Evolutionary conservation across 2,113 vertebrate species (phyloP).

Genomic region (Urocynchramus pylzowi): DNA sequence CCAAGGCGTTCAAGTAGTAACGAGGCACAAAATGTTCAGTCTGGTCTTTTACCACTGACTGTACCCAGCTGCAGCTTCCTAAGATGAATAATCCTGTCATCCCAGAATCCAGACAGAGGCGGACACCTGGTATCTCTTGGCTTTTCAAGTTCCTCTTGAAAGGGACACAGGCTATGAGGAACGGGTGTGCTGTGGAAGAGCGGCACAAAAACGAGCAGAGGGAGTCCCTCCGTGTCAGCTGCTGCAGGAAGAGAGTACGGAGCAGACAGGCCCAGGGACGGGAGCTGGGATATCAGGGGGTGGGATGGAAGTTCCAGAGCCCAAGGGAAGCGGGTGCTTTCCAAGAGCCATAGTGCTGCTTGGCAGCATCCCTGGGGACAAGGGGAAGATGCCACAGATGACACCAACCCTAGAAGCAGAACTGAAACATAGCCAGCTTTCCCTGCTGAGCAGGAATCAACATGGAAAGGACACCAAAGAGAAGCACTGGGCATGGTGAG

Average conservation of each 20-base stretch:
- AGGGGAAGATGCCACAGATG: background rate
- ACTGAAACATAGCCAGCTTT: background rate
- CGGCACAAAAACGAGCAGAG: background rate
- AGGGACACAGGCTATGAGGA: background rate
- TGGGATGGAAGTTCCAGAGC: background rate
- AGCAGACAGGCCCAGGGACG: rapidly evolving
- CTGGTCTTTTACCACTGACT: background rate
- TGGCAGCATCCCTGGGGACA: rapidly evolving
- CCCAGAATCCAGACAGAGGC: background rate
- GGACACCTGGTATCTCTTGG: background rate
- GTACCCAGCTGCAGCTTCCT: slow-evolving; percentile 4
- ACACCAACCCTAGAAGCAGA: background rate
- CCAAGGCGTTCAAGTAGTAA: background rate
- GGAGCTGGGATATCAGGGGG: rapidly evolving
- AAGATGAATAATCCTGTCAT: slow-evolving; percentile 7
- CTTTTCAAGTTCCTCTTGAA: slow-evolving; percentile 8
- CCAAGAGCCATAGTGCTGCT: background rate
- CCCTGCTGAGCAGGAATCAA: background rate
- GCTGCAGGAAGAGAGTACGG: background rate
- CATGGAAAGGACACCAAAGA: background rate
- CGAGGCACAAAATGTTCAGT: slow-evolving; percentile 33
- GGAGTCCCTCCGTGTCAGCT: rapidly evolving
- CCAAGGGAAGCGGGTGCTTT: background rate
- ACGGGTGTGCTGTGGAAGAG: background rate
- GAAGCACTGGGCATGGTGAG: background rate